Evolutionary conservation across 2,888 invertebrate species (phyloP), one percentile per base, ranked within the genome.

Genomic region (Orthosia incerta): DNA sequence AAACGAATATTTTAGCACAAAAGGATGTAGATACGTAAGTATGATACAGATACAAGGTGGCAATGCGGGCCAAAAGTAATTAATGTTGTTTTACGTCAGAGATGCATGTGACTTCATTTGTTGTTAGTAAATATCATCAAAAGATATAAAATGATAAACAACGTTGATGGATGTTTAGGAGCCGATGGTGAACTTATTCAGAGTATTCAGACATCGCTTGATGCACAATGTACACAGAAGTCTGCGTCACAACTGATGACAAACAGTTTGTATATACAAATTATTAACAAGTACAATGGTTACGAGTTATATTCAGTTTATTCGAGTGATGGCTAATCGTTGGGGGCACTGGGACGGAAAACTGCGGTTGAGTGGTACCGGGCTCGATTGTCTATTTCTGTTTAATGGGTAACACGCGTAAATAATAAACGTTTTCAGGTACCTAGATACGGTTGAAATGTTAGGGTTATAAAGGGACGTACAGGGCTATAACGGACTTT

Each of bases 241-340:
- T 46, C 53, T 78, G 72, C 75, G 81, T 81, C 84, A 83, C 57
- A 56, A 3, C 5, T 73, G 50, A 73, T 72, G 73, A 71, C 67
- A 67, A 62, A 68, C 45, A 63, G 15, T 74, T 61, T 53, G 39
- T 74, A 20, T 26, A 50, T 65, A 74, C 15, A 74, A 71, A 73
- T 57, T 67, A 59, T 31, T 71, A 59, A 23, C 60, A 66, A 72
- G 46, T 51, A 70, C 79, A 81, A 86, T 78, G 48, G 67, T 81
- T 84, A 83, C 85, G 55, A 83, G 87, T 84, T 86, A 51, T 73
- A 86, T 84, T 89, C 87, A 76, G 88, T 88, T 88, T 77, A 79
- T 79, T 87, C 84, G 59, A 88, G 88, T 88, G 82, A 79, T 63
- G 65, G 74, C 72, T 76, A 65, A 71, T n/a, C 68, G 59, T 45